Evolutionary conservation across 1,140 invertebrate genomes (phyloP), one percentile per base, ranked within the genome.

Genomic region (Tetraneura akinire): DNA sequence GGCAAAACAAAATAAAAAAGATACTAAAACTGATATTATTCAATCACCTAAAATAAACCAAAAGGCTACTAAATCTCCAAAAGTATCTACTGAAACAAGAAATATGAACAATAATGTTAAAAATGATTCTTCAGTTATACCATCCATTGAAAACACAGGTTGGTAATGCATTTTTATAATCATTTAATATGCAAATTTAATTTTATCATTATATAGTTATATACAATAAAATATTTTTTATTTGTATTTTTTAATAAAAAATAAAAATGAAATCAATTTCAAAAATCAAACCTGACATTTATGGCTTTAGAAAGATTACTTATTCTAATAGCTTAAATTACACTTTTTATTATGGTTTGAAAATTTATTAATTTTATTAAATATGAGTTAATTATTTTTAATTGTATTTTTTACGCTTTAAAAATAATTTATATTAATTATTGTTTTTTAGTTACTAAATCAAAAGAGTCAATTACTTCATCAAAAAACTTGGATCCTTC

Each of bases 21-120:
- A 60, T 47, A 21, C 21, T 80, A 18, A 42, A 60, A 81, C 60
- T 45, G 64, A 60, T 37, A 66, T 55, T 42, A 49, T 68, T 29
- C 32, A 37, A n/a, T 45, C 57, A 26, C 60, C 78, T 51, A 37
- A 23, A 64, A 42, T 3, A 78, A 81, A 81, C 10, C 45, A 51
- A 82, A 80, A 68, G 29, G 8, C 3, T 9, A 42, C 29, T 21
- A 51, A 73, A 68, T 37, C 45, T 51, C 60, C 62, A 60, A 55
- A 42, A 37, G 37, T 57, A 37, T 55, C 73, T 45, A 0, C 45
- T 3, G 42, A 78, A 60, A 18, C 16, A 26, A 71, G 51, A 32
- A 60, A 78, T 13, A 23, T 42, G 45, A 29, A 78, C 6, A 23
- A 14, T 16, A 23, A 32, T 53, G n/a, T 53, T 68, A 51, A 80